phyloP scores from a whole-genome alignment of 2,888 invertebrate species.

The Sinelater perroti region DNA sequence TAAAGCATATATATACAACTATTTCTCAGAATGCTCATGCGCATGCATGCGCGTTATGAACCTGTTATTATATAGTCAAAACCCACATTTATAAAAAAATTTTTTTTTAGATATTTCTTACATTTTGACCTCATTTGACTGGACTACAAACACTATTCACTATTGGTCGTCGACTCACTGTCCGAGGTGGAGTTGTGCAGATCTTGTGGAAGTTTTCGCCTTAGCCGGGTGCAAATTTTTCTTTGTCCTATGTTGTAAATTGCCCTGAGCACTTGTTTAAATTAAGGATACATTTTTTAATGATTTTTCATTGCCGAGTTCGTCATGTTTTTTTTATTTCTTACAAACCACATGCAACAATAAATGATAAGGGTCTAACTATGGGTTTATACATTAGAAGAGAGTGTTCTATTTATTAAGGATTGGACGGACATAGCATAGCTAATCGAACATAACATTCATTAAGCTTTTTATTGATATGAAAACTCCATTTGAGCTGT shows the following conservation, averaged over 20 bases:
- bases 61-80: no score
- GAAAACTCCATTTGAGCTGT: background rate
- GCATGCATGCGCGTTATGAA: no score
- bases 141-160: no score
- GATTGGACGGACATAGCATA: background rate
- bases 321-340: background rate
- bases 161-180: background rate
- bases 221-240: no score
- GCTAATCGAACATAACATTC: background rate
- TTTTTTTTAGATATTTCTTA: no score
- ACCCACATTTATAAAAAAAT: no score
- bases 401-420: background rate
- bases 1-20: no score
- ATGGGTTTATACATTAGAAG: constrained; percentile 3
- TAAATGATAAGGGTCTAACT: constrained; percentile 2
- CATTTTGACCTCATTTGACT: no score
- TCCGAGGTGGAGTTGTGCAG: background rate
- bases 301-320: background rate
- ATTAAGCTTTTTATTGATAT: constrained; percentile 8
- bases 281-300: background rate
- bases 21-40: no score
- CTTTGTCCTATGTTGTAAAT: background rate
- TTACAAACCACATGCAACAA: constrained; percentile 2
- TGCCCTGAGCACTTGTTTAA: background rate
- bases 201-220: background rate